phyloP scores from a whole-genome alignment of 2,888 invertebrate species.

The Cremastinae sp. region DNA sequence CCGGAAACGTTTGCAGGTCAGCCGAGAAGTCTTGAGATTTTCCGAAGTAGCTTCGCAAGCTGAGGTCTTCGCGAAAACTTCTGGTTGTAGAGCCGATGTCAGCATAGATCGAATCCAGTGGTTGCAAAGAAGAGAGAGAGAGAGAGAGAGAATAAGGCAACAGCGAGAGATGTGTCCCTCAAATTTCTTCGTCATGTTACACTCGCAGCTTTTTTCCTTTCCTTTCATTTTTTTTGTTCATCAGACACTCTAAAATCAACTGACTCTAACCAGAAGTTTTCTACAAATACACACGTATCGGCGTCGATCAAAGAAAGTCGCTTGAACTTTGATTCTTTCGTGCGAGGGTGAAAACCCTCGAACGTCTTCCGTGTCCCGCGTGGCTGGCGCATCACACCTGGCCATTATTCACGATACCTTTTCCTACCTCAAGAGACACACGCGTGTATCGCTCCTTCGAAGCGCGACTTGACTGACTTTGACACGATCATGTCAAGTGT shows the following conservation, averaged over 20 bases:
- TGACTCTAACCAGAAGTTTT: constrained; percentile 35
- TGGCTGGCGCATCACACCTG: constrained; percentile 13
- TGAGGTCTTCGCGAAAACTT: constrained; percentile 2
- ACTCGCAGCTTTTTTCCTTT: constrained; percentile 7
- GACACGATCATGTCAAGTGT: constrained; percentile 19
- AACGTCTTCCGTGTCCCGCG: constrained; percentile 29
- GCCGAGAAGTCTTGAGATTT: neutral
- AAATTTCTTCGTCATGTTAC: constrained; percentile 2
- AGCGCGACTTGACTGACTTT: neutral
- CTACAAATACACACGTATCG: constrained; percentile 19
- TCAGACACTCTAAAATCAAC: constrained; percentile 37
- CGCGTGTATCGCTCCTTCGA: neutral
- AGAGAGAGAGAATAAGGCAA: too few relatives aligned
- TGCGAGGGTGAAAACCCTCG: constrained; percentile 36
- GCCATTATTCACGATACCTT: constrained; percentile 20
- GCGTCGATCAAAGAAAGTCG: constrained; percentile 54
- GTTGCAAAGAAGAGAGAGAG: constrained; percentile 3
- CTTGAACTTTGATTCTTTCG: constrained; percentile 55
- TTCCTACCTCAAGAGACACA: neutral
- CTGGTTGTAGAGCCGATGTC: constrained; percentile 5
- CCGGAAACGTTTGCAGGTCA: neutral
- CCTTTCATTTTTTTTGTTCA: neutral
- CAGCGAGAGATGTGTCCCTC: too few relatives aligned
- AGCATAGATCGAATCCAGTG: constrained; percentile 31
- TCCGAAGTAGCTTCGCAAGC: neutral